Evolutionary conservation across 2,888 invertebrate genomes (phyloP).

Genomic region (Tetrapedia diversipes): DNA sequence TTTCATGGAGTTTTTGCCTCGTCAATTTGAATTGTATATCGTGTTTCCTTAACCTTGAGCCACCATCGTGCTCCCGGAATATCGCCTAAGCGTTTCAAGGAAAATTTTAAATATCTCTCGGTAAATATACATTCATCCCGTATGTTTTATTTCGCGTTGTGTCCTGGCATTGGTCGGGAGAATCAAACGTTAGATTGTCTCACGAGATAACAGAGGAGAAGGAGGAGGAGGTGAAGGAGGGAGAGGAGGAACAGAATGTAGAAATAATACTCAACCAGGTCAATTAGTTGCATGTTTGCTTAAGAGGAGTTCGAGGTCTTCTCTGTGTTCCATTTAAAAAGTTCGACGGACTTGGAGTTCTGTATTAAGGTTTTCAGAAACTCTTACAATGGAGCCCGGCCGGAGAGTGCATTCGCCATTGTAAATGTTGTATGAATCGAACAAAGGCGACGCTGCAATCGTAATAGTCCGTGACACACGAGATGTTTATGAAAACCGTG

Average conservation of each 20-base stretch:
- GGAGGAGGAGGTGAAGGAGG: no score
- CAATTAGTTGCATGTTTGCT: slow-evolving; percentile 19
- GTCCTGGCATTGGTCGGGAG: no score
- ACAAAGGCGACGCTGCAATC: slow-evolving; percentile 23
- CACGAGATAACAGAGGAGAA: neutral
- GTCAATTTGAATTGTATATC: no score
- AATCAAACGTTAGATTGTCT: neutral
- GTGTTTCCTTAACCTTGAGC: neutral
- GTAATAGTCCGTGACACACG: slow-evolving; percentile 10
- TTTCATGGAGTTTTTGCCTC: neutral
- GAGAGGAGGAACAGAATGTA: neutral
- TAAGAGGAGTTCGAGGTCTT: slow-evolving; percentile 6
- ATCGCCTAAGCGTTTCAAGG: no score
- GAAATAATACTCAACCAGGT: neutral
- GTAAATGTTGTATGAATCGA: slow-evolving; percentile 13
- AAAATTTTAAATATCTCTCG: no score
- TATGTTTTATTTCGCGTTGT: no score
- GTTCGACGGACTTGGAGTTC: slow-evolving; percentile 23
- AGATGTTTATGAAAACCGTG: neutral
- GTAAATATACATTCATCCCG: no score
- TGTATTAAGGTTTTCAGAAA: slow-evolving; percentile 22
- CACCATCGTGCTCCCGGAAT: no score
- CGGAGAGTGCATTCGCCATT: slow-evolving; percentile 18
- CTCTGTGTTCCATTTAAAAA: slow-evolving; percentile 23
- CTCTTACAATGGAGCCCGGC: slow-evolving; percentile 20